Percentiles rank a stretch among this genome's conserved stretches.
phyloP scores from a whole-genome alignment of 2,797 vertebrate genomes.

The Sylvilagus floridanus region DNA sequence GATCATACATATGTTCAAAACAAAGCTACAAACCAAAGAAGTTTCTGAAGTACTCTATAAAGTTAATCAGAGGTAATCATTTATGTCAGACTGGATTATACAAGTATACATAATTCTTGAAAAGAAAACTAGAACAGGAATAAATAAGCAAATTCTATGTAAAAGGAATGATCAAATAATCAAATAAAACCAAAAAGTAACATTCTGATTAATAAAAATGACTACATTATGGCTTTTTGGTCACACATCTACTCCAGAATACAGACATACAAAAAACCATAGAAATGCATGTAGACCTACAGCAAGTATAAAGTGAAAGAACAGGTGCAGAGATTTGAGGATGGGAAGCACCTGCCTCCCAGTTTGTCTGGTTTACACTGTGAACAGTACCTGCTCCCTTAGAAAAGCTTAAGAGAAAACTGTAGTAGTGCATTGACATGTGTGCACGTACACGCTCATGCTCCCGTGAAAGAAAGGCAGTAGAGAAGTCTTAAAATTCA shows the following conservation, averaged over 20 bases:
- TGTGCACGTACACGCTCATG: not conserved
- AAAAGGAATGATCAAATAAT: slow-evolving; percentile 46
- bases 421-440: not conserved
- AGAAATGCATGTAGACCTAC: not conserved
- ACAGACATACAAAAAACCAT: not conserved
- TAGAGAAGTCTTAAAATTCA: not conserved
- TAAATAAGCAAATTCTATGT: slow-evolving; percentile 49
- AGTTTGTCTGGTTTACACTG: slow-evolving; percentile 9
- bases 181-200: slow-evolving; percentile 48
- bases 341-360: slow-evolving; percentile 49
- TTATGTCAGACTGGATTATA: slow-evolving; percentile 20
- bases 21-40: slow-evolving; percentile 43
- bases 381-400: slow-evolving; percentile 50
- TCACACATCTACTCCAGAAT: slow-evolving; percentile 33
- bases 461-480: not conserved
- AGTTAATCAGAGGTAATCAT: slow-evolving; percentile 43
- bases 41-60: slow-evolving; percentile 38
- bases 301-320: slow-evolving; percentile 50
- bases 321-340: slow-evolving; percentile 14
- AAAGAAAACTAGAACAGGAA: slow-evolving; percentile 45
- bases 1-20: slow-evolving; percentile 38
- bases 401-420: slow-evolving; percentile 59
- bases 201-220: slow-evolving; percentile 43
- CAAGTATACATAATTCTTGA: not conserved
- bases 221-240: slow-evolving; percentile 9